These are phyloP conservation scores for Liodrosophila aerea DNA, from an alignment of 2,888 invertebrate genomes.

Conservation along the genomic window DNA sequence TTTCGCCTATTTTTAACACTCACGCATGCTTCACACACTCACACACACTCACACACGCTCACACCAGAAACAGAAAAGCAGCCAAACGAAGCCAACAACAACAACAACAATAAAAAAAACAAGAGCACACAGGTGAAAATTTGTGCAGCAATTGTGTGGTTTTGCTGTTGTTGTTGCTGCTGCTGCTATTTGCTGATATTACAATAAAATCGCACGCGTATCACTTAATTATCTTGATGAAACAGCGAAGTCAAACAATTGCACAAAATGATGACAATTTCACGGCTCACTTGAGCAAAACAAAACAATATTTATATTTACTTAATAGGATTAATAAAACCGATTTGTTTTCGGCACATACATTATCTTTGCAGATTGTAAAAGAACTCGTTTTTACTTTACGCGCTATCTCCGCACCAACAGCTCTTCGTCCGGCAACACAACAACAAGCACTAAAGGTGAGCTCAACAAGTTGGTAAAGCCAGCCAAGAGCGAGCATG, in stretches of 20 bases:
- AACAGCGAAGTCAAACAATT: slow-evolving; percentile 22
- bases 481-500: too few relatives aligned
- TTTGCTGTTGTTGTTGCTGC: slow-evolving; percentile 23
- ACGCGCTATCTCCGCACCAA: not conserved
- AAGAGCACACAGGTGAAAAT: slow-evolving; percentile 63
- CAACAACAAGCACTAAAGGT: too few relatives aligned
- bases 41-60: slow-evolving; percentile 21
- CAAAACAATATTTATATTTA: slow-evolving; percentile 5
- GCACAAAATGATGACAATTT: slow-evolving; percentile 7
- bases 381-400: not conserved
- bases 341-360: too few relatives aligned
- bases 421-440: too few relatives aligned
- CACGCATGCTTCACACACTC: slow-evolving; percentile 52
- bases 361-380: too few relatives aligned
- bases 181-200: slow-evolving; percentile 44
- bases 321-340: too few relatives aligned
- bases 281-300: too few relatives aligned
- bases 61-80: slow-evolving; percentile 31
- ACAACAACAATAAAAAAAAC: slow-evolving; percentile 22
- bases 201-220: slow-evolving; percentile 46
- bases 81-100: slow-evolving; percentile 51
- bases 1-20: slow-evolving; percentile 64
- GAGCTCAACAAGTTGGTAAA: too few relatives aligned
- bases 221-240: slow-evolving; percentile 19
- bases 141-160: slow-evolving; percentile 57